Percentiles rank a stretch among this genome's conserved stretches.
phyloP scores from a whole-genome alignment of 2,888 invertebrate genomes.

The Nasonovia ribisnigri region DNA sequence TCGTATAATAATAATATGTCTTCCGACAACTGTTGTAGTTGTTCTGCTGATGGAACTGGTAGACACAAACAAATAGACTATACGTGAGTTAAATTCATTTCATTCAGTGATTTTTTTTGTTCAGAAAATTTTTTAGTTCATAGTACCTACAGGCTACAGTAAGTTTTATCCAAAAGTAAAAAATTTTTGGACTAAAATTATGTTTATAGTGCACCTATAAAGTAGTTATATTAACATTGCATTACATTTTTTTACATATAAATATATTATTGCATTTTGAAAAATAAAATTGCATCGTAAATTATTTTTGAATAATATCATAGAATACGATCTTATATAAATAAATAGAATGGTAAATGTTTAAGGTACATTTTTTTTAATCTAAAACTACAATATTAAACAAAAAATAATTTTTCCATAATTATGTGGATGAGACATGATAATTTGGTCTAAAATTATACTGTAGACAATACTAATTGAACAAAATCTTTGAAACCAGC shows the following conservation, averaged over 20 bases:
- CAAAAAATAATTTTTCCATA: not conserved
- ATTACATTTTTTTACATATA: not conserved
- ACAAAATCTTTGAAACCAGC: not conserved
- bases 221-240: not conserved
- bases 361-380: not conserved
- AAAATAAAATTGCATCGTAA: not conserved
- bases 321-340: not conserved
- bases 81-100: not conserved
- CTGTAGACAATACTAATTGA: not conserved
- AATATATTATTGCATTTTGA: not conserved
- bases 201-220: not conserved
- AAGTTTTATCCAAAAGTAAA: no score
- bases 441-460: not conserved
- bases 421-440: not conserved
- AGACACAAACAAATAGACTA: not conserved
- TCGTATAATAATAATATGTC: not conserved
- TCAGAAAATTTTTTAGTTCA: not conserved
- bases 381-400: not conserved
- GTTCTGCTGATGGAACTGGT: not conserved
- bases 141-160: not conserved
- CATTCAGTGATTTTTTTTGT: not conserved
- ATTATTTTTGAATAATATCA: not conserved
- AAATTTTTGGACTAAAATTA: not conserved
- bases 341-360: not conserved
- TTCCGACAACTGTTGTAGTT: slow-evolving; percentile 14